Conservation (phyloP, 2,113 vertebrate species). For the Todiramphus chloris region DNA sequence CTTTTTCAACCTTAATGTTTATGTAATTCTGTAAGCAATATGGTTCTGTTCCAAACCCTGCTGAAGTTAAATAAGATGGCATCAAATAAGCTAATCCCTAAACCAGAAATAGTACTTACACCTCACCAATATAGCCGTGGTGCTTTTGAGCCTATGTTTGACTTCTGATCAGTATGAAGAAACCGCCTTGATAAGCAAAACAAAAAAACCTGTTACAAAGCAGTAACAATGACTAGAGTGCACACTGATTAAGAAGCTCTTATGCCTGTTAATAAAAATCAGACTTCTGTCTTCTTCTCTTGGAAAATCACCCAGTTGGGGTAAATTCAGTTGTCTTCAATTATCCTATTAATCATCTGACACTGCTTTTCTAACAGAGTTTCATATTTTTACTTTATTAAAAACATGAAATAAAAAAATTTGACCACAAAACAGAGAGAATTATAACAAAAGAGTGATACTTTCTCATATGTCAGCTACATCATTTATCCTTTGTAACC, state of each 20-base stretch:
- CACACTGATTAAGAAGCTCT: background rate
- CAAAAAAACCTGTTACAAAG: background rate
- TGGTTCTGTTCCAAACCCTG: background rate
- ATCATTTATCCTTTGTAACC: background rate
- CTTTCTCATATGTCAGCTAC: background rate
- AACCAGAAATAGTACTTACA: background rate
- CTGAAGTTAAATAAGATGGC: background rate
- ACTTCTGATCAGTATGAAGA: background rate
- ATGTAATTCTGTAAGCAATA: background rate
- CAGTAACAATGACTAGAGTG: background rate
- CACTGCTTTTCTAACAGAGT: background rate
- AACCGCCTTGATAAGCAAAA: background rate
- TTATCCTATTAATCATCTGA: background rate
- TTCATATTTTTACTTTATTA: background rate
- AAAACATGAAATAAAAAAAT: background rate
- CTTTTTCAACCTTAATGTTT: too few relatives aligned
- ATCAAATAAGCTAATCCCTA: background rate
- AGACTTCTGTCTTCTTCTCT: background rate
- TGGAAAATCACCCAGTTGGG: background rate
- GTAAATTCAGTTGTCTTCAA: background rate
- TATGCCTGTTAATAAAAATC: background rate
- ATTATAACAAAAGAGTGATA: background rate
- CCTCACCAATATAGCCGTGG: background rate
- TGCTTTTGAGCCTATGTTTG: background rate
- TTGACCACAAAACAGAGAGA: background rate